A percentile compares a stretch with the other conserved stretches of the same genome.
Conservation (phyloP, 2,888 invertebrate genomes). For the Cephus nigrinus region DNA sequence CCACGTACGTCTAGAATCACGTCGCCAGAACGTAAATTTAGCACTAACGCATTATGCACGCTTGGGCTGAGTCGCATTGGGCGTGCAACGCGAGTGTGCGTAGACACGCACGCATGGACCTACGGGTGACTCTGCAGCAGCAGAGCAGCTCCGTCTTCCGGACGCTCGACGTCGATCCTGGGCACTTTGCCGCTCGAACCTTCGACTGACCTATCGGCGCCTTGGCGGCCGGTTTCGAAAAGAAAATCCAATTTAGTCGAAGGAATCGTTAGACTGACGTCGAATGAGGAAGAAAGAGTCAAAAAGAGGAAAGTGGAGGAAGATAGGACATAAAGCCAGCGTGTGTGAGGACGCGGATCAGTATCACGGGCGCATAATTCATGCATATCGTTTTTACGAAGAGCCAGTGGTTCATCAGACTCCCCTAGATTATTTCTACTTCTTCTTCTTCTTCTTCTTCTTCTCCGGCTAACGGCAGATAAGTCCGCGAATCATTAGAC, state of each 20-base stretch:
- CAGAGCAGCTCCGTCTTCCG: not conserved
- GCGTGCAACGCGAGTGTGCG: constrained; percentile 36
- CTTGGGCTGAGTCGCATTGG: constrained; percentile 60
- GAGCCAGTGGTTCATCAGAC: not conserved
- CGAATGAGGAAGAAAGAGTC: not conserved
- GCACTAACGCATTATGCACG: constrained; percentile 64
- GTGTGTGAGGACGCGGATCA: too few species aligned
- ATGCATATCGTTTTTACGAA: too few species aligned
- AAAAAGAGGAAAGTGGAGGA: not conserved
- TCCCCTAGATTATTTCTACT: not conserved
- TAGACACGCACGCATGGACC: not conserved
- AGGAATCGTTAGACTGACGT: too few species aligned
- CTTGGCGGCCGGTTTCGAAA: too few species aligned
- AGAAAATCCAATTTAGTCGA: too few species aligned
- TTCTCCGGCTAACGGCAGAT: not conserved
- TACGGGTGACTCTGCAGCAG: not conserved
- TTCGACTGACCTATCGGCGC: too few species aligned
- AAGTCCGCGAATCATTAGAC: constrained; percentile 63
- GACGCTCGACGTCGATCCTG: too few species aligned
- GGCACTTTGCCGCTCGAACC: too few species aligned
- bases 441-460: constrained; percentile 5
- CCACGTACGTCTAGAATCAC: constrained; percentile 52
- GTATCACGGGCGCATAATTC: too few species aligned
- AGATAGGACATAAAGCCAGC: too few species aligned
- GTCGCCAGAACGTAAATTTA: constrained; percentile 63